Evolutionary conservation across 1,140 invertebrate genomes (phyloP), one percentile per base, ranked within the genome.

Genomic region (Trichonephila clavata): DNA sequence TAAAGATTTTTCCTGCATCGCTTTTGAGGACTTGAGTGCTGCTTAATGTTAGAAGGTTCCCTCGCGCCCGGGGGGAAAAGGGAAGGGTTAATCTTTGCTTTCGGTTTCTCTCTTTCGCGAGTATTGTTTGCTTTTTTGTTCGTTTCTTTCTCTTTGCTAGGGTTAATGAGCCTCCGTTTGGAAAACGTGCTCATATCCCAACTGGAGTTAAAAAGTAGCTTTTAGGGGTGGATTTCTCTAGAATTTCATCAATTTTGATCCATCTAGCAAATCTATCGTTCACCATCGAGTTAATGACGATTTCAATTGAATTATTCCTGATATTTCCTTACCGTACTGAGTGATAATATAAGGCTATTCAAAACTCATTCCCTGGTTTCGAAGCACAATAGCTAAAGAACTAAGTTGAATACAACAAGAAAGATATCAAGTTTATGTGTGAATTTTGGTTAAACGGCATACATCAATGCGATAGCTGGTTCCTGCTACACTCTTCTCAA

Each of bases 1-100:
- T 92, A 92, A 68, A 84, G 61, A 84, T 90, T 90, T 90, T 90
- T 80, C 88, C 39, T 80, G 39, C 43, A 27, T 60, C 63, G 39
- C 86, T 59, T 88, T 88, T 32, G 65, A 90, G n/a, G 65, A 80
- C 50, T 83, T 80, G 65, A 65, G 68, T 77, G 68, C 68, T 77
- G 68, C 68, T 77, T 77, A 77, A 77, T 77, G 68, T 18, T 27
- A 24, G 24, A 68, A 7, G 63, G 21, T 24, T 50, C 43, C 43
- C 5, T 6, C 60, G 16, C 60, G 21, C 16, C 16, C 7, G 24
- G 24, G 24, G 68, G 32, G 24, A 32, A 24, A 24, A 13, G 24
- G 65, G 4, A 27, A 32, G 68, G 68, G 50, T 83, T 83, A n/a
- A 83, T 83, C 81, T 83, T 83, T 83, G 81, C 39, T 83, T 83